phyloP scores from a whole-genome alignment of 2,113 vertebrate genomes.

The Odontesthes bonariensis region DNA sequence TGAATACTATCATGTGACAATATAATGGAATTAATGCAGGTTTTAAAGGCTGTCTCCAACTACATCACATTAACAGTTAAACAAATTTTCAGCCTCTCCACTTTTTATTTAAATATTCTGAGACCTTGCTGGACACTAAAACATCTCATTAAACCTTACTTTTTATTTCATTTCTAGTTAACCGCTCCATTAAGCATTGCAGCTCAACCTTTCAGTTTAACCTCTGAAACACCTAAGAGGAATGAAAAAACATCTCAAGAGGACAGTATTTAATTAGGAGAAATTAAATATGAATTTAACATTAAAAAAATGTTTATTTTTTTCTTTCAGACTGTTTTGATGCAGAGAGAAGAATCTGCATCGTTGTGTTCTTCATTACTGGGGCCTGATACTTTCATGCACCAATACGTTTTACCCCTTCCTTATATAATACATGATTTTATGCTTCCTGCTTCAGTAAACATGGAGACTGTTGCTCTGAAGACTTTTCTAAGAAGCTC shows the following conservation, averaged over 20 bases:
- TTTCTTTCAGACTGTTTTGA: background rate
- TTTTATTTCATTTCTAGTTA: constrained; percentile 28
- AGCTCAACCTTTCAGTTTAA: constrained; percentile 20
- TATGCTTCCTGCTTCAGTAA: constrained; percentile 28
- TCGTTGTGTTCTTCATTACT: constrained; percentile 22
- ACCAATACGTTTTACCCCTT: constrained; percentile 56
- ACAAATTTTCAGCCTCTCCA: background rate
- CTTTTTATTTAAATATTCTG: background rate
- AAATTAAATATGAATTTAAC: background rate
- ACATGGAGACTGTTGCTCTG: constrained; percentile 21
- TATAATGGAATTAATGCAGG: background rate
- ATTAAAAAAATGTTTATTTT: background rate
- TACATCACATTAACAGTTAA: background rate
- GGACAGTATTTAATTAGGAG: background rate
- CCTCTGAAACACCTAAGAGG: background rate
- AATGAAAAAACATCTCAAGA: background rate
- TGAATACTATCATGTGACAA: constrained; percentile 62
- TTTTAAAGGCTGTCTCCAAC: background rate
- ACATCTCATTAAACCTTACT: constrained; percentile 11
- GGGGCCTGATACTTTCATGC: background rate
- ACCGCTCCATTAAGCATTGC: constrained; percentile 41
- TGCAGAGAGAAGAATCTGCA: background rate
- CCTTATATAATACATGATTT: constrained; percentile 71
- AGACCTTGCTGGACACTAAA: constrained; percentile 3
- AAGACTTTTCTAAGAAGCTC: constrained; percentile 55